Conservation (phyloP, 2,888 invertebrate genomes). For the Cosmorhoe ocellata region DNA sequence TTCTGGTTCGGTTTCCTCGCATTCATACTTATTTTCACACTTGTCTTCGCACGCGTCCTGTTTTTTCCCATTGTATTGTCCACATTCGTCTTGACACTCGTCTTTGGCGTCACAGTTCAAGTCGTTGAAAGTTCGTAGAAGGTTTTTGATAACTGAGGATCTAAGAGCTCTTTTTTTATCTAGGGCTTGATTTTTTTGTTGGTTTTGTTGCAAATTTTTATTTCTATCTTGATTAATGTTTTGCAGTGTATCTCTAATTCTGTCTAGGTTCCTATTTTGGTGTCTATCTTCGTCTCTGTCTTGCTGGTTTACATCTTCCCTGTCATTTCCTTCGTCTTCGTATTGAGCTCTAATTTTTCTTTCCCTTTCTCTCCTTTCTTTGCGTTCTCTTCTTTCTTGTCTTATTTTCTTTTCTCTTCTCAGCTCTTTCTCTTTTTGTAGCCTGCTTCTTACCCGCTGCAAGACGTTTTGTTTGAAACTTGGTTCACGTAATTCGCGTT, state of each 20-base stretch:
- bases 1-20: conserved; percentile 34
- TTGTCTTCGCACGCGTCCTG: conserved; percentile 35
- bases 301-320: conserved; percentile 6
- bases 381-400: conserved; percentile 9
- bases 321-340: conserved; percentile 12
- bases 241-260: not conserved
- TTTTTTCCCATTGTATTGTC: conserved; percentile 25
- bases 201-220: not conserved
- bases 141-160: conserved; percentile 45
- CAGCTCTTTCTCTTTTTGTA: conserved; percentile 6
- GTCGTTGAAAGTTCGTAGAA: conserved; percentile 39
- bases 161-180: conserved; percentile 24
- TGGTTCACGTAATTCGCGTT: not conserved
- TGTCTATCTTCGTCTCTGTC: conserved; percentile 10
- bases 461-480: conserved; percentile 6
- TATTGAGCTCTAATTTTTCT: conserved; percentile 13
- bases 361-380: conserved; percentile 11
- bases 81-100: conserved; percentile 46
- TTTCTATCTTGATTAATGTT: not conserved
- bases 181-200: not conserved
- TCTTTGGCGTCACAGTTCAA: conserved; percentile 45
- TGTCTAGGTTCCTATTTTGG: not conserved
- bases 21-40: conserved; percentile 44
- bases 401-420: not conserved
- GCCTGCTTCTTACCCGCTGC: conserved; percentile 6